phyloP scores from a whole-genome alignment of 2,113 vertebrate species.

The Cephalopholis sonnerati region DNA sequence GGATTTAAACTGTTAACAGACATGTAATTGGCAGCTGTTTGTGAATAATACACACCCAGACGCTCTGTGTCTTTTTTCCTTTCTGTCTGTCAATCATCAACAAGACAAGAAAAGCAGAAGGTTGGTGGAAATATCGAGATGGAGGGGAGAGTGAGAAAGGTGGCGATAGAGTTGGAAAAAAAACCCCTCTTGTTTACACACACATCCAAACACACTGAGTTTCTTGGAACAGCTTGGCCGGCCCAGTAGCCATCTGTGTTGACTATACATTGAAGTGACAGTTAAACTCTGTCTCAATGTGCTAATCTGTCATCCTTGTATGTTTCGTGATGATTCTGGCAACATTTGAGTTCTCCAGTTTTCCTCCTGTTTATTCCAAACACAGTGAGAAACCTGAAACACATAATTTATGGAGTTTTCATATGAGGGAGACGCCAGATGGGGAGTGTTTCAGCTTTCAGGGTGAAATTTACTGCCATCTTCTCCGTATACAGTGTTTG shows the following conservation, averaged over 20 bases:
- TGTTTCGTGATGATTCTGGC: slow-evolving; percentile 25
- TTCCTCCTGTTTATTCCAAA: slow-evolving; percentile 11
- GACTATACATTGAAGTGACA: slow-evolving; percentile 59
- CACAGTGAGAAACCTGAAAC: slow-evolving; percentile 1
- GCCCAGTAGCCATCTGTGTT: slow-evolving; percentile 66
- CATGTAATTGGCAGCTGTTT: background rate
- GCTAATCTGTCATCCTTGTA: slow-evolving; percentile 41
- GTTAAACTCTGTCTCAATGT: slow-evolving; percentile 58
- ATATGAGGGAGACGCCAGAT: background rate
- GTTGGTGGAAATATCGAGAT: slow-evolving; percentile 10
- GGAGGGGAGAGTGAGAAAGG: background rate
- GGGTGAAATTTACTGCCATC: background rate
- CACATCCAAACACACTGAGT: slow-evolving; percentile 14
- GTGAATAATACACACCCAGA: background rate
- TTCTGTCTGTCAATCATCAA: background rate
- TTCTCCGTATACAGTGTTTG: background rate
- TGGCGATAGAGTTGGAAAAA: background rate
- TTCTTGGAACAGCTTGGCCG: slow-evolving; percentile 51
- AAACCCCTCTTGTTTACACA: slow-evolving; percentile 22
- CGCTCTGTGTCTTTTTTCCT: background rate
- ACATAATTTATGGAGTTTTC: background rate
- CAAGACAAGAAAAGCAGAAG: background rate
- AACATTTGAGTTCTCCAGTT: background rate
- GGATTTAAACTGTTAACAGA: background rate
- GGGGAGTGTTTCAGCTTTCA: background rate